Percentiles rank a stretch among this genome's conserved stretches.
phyloP scores from a whole-genome alignment of 2,888 invertebrate species.

The Mongoloraphidia duomilia region DNA sequence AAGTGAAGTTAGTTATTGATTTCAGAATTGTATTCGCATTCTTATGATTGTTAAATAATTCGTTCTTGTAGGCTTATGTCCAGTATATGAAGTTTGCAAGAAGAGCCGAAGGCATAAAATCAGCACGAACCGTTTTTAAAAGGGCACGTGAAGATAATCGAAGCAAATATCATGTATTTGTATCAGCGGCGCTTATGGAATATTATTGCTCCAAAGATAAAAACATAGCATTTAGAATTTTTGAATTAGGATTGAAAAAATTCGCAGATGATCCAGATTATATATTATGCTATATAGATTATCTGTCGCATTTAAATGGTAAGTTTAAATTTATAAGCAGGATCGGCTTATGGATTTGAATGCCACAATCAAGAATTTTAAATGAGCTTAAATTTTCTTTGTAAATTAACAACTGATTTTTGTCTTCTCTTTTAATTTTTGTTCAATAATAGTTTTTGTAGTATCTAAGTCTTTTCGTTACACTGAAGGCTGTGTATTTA shows the following conservation, averaged over 20 bases:
- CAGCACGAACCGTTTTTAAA: slow-evolving; percentile 89
- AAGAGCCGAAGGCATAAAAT: slow-evolving; percentile 94
- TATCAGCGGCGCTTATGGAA: slow-evolving; percentile 96
- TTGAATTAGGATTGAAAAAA: slow-evolving; percentile 94
- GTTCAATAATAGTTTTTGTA: neutral
- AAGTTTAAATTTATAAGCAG: slow-evolving; percentile 21
- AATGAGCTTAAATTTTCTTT: neutral
- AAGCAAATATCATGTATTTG: slow-evolving; percentile 84
- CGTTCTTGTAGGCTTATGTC: slow-evolving; percentile 64
- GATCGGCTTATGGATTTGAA: too few species aligned
- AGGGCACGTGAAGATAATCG: slow-evolving; percentile 81
- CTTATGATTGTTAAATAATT: neutral
- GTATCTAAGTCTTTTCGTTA: neutral
- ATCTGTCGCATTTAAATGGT: slow-evolving; percentile 93
- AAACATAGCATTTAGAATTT: slow-evolving; percentile 90
- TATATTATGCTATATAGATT: slow-evolving; percentile 91
- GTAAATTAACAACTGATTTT: slow-evolving; percentile 5
- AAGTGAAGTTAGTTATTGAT: too few species aligned
- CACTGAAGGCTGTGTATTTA: neutral
- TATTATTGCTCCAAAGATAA: slow-evolving; percentile 98
- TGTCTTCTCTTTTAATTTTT: slow-evolving; percentile 2
- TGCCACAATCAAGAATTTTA: too few species aligned
- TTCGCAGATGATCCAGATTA: slow-evolving; percentile 92
- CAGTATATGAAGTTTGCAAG: slow-evolving; percentile 99
- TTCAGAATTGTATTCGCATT: too few species aligned